Evolutionary conservation across 2,113 vertebrate genomes (phyloP).

Genomic region (Clupea harengus): DNA sequence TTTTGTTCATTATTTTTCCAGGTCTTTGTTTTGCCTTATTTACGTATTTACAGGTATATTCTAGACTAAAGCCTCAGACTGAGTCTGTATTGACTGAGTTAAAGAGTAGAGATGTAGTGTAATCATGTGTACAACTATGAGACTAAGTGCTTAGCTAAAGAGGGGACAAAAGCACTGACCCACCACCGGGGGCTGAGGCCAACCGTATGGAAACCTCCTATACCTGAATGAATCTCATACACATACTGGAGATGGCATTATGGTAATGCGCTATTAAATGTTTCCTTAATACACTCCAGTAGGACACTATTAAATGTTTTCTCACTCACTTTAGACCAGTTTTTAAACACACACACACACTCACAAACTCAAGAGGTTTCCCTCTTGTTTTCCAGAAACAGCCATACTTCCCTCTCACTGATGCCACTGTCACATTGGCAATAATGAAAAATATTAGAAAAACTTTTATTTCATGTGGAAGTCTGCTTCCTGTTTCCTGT

Average conservation of each 20-base stretch:
- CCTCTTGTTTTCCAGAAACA: not conserved
- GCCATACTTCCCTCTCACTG: not conserved
- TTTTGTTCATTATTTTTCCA: not conserved
- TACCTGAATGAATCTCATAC: no score
- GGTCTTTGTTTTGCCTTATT: not conserved
- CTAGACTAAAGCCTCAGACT: not conserved
- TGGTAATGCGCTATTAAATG: no score
- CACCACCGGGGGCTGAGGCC: not conserved
- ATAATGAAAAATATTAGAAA: not conserved
- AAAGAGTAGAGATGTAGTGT: not conserved
- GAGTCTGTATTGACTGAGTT: not conserved
- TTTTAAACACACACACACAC: no score
- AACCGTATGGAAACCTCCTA: not conserved
- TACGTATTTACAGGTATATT: not conserved
- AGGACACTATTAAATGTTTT: no score
- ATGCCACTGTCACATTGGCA: not conserved
- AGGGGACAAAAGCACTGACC: not conserved
- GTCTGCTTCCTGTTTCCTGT: not conserved
- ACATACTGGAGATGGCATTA: no score
- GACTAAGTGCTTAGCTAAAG: not conserved
- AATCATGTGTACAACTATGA: not conserved
- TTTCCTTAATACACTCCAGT: no score
- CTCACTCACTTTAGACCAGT: no score
- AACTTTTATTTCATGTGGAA: not conserved
- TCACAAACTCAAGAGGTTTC: not conserved